These are phyloP conservation scores for Campoplex nolae DNA, from an alignment of 2,888 invertebrate species.

Conservation along the genomic window DNA sequence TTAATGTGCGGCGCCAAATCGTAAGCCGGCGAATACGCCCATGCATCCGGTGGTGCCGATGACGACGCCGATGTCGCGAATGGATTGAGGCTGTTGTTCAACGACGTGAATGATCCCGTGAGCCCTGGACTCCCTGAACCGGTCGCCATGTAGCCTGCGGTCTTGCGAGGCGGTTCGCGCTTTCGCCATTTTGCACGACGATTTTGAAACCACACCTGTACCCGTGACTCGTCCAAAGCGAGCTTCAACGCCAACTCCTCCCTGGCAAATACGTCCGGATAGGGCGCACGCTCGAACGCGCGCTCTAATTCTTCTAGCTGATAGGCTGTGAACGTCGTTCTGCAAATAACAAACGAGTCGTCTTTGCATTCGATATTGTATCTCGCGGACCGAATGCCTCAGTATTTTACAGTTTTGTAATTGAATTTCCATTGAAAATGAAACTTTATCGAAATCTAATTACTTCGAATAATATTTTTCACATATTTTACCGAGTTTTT, in stretches of 20 bases:
- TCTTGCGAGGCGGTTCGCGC: constrained; percentile 96
- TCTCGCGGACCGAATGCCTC: not conserved
- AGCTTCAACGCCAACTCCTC: constrained; percentile 97
- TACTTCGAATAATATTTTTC: not conserved
- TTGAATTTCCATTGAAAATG: not conserved
- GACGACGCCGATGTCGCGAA: constrained; percentile 86
- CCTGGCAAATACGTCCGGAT: constrained; percentile 97
- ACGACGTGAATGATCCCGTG: constrained; percentile 86
- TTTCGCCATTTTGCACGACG: constrained; percentile 97
- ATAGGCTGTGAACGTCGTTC: constrained; percentile 98
- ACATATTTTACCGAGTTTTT: constrained; percentile 91
- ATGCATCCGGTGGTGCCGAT: constrained; percentile 90
- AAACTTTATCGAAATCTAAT: not conserved
- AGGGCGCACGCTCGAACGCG: constrained; percentile 97
- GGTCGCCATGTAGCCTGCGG: constrained; percentile 86
- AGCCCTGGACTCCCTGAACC: constrained; percentile 82
- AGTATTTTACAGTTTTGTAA: not conserved
- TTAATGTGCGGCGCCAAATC: constrained; percentile 91
- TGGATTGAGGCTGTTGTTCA: constrained; percentile 87
- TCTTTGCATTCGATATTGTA: not conserved
- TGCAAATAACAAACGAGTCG: constrained; percentile 81
- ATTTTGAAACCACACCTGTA: constrained; percentile 95
- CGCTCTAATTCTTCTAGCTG: constrained; percentile 97
- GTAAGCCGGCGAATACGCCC: constrained; percentile 92
- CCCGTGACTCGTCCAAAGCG: constrained; percentile 92